Percentiles rank a stretch among this genome's conserved stretches.
Evolutionary conservation across 2,797 vertebrate genomes (phyloP).

Genomic region (Ptychadena robeensis): DNA sequence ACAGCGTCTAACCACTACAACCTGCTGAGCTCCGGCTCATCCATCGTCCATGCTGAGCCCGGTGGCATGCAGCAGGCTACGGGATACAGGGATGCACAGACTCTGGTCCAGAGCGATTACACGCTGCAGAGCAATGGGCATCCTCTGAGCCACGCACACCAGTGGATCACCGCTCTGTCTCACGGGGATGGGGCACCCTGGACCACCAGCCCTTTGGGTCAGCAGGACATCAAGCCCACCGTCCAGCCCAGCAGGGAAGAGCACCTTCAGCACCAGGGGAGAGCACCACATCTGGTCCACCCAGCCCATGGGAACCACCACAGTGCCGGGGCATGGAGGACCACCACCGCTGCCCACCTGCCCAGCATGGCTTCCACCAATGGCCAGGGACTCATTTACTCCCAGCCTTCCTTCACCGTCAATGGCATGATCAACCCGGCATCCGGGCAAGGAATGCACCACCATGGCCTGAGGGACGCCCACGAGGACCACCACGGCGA

Average conservation of each 20-base stretch:
- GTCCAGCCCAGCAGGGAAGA: constrained; percentile 89
- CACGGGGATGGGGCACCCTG: constrained; percentile 91
- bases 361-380: constrained; percentile 90
- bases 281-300: constrained; percentile 90
- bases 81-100: constrained; percentile 88
- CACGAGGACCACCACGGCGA: constrained; percentile 87
- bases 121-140: constrained; percentile 94
- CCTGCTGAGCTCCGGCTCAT: constrained; percentile 93
- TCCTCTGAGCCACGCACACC: constrained; percentile 96
- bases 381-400: constrained; percentile 87
- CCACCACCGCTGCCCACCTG: constrained; percentile 81
- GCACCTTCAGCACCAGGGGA: constrained; percentile 80
- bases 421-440: constrained; percentile 87
- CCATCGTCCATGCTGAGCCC: constrained; percentile 93
- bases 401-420: constrained; percentile 86
- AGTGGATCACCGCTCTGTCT: constrained; percentile 96
- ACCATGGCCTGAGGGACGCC: constrained; percentile 80
- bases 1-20: constrained; percentile 98
- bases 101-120: constrained; percentile 95
- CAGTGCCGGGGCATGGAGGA: constrained; percentile 79
- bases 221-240: constrained; percentile 93
- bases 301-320: constrained; percentile 88
- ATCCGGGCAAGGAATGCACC: constrained; percentile 86
- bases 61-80: constrained; percentile 76
- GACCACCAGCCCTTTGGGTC: constrained; percentile 88